A percentile compares a stretch with the other conserved stretches of the same genome.
These are phyloP conservation scores for Nasalis larvatus DNA, from an alignment of 2,113 vertebrate genomes.

Conservation along the genomic window DNA sequence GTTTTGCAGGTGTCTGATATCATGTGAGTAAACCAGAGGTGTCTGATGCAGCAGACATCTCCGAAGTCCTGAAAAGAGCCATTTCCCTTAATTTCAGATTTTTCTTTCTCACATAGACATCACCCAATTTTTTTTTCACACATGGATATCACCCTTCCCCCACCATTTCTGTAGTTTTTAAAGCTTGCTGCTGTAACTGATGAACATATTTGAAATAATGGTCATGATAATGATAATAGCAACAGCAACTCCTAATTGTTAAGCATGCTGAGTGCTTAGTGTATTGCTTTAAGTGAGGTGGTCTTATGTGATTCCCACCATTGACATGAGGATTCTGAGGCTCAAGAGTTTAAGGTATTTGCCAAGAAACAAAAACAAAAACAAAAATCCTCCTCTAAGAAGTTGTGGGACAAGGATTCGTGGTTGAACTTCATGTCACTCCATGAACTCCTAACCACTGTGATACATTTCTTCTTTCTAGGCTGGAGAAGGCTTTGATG, in stretches of 20 bases:
- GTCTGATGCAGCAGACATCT: neutral
- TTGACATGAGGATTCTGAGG: neutral
- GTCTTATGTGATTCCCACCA: neutral
- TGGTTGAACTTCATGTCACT: too few relatives aligned
- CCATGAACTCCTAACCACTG: too few relatives aligned
- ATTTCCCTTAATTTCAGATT: neutral
- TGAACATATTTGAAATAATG: neutral
- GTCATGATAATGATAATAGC: accelerated
- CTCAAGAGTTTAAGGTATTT: neutral
- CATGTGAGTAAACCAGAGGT: accelerated
- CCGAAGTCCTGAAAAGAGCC: accelerated
- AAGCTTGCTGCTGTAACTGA: too few relatives aligned
- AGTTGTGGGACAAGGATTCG: accelerated
- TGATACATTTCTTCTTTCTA: neutral
- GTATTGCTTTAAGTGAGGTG: neutral
- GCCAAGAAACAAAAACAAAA: neutral
- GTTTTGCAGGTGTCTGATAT: neutral
- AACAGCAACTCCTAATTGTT: accelerated
- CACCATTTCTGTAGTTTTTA: neutral
- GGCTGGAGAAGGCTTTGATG: neutral
- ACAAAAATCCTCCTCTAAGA: neutral
- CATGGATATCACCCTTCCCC: too few relatives aligned
- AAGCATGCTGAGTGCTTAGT: neutral
- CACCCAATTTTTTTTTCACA: neutral
- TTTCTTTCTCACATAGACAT: too few relatives aligned